Percentiles rank a stretch among this genome's conserved stretches.
These are phyloP conservation scores for Conus canariensis DNA, from an alignment of 2,888 invertebrate genomes.

Conservation along the genomic window DNA sequence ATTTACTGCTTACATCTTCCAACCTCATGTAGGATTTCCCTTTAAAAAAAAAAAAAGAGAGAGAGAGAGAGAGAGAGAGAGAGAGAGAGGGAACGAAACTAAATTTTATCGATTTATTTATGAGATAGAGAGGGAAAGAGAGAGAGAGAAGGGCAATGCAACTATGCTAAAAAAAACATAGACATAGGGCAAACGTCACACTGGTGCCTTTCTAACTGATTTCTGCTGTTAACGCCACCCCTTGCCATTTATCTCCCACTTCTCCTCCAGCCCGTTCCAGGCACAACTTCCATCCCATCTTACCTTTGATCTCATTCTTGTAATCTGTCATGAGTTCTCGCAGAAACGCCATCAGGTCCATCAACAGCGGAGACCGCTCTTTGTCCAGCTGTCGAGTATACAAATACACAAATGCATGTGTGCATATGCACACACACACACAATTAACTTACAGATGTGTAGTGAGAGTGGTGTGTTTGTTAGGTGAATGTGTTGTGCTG, in stretches of 20 bases:
- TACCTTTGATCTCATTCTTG: constrained; percentile 79
- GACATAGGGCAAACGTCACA: no score
- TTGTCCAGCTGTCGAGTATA: constrained; percentile 78
- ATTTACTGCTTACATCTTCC: no score
- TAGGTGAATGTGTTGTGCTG: no score
- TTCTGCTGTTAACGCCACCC: no score
- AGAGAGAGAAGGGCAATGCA: neutral
- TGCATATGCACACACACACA: neutral
- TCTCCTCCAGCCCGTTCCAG: no score
- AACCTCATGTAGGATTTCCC: no score
- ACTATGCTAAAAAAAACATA: no score
- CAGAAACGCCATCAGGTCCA: constrained; percentile 79
- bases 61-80: neutral
- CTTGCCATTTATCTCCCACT: no score
- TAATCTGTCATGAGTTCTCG: constrained; percentile 80
- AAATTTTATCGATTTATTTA: no score
- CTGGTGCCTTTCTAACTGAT: no score
- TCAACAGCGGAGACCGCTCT: constrained; percentile 78
- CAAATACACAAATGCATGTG: neutral
- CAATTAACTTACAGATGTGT: neutral
- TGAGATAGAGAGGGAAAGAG: neutral
- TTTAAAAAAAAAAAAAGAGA: neutral
- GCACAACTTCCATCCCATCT: neutral
- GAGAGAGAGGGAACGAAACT: neutral
- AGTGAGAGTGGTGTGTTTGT: no score